phyloP scores from a whole-genome alignment of 2,888 invertebrate genomes.

The Agrotis clavis region DNA sequence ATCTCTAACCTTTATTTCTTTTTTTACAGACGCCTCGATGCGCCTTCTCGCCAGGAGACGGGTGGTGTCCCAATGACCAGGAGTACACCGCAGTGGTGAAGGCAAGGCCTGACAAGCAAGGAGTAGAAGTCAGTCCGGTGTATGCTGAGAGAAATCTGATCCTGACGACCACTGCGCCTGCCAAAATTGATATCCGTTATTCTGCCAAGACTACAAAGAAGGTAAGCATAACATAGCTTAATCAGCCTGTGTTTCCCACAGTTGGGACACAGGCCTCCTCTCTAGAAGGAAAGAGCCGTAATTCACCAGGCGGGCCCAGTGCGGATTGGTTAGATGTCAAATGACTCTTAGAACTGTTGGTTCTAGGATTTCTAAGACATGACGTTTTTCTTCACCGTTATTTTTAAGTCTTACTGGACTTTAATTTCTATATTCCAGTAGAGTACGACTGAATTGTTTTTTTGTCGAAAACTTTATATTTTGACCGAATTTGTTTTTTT shows the following conservation, averaged over 20 bases:
- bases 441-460: neutral
- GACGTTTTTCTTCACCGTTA: too few relatives aligned
- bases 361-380: too few relatives aligned
- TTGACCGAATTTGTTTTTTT: too few relatives aligned
- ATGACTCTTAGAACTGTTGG: too few relatives aligned
- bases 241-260: too few relatives aligned
- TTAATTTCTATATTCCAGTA: neutral
- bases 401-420: too few relatives aligned
- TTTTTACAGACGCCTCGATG: constrained; percentile 72
- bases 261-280: too few relatives aligned
- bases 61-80: constrained; percentile 69
- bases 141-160: constrained; percentile 55
- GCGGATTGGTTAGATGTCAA: too few relatives aligned
- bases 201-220: constrained; percentile 13
- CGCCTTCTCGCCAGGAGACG: constrained; percentile 50
- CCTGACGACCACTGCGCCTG: constrained; percentile 21
- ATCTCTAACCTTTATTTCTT: constrained; percentile 23
- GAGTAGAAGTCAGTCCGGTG: constrained; percentile 62
- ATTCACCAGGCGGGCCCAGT: too few relatives aligned
- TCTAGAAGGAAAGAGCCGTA: too few relatives aligned
- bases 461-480: neutral
- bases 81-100: constrained; percentile 58
- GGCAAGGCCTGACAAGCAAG: neutral
- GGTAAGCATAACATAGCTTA: constrained; percentile 25
- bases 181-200: constrained; percentile 45